A percentile compares a stretch with the other conserved stretches of the same genome.
Evolutionary conservation across 2,113 vertebrate genomes (phyloP).

Genomic region (Agapornis roseicollis): DNA sequence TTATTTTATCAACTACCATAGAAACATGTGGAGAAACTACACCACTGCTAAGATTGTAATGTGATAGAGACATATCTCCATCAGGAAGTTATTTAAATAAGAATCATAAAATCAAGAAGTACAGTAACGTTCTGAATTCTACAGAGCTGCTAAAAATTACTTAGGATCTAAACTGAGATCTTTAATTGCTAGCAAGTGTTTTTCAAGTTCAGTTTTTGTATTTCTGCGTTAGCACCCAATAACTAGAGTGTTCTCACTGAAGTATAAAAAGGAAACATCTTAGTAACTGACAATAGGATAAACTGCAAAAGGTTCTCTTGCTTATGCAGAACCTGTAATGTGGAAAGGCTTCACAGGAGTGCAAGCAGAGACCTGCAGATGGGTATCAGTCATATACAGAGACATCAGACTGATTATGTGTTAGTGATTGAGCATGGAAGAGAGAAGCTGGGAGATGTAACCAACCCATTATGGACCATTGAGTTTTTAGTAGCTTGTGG

Average conservation of each 20-base stretch:
- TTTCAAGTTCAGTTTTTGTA: not conserved
- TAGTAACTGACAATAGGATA: not conserved
- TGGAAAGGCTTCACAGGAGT: not conserved
- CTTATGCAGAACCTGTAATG: not conserved
- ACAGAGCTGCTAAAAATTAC: not conserved
- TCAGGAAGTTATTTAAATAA: not conserved
- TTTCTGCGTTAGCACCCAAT: not conserved
- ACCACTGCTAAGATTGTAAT: not conserved
- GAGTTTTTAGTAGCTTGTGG: not conserved
- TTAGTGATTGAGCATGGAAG: not conserved
- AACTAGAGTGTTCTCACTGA: not conserved
- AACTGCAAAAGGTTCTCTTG: not conserved
- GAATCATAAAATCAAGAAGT: not conserved
- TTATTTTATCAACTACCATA: not conserved
- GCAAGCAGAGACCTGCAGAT: not conserved
- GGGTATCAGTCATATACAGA: not conserved
- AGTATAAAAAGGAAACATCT: not conserved
- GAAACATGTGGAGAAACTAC: not conserved
- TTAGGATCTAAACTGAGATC: not conserved
- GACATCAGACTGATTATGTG: not conserved
- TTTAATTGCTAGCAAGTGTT: not conserved
- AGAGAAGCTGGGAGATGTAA: not conserved
- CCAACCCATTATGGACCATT: rapidly evolving
- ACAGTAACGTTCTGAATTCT: not conserved
- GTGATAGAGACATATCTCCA: not conserved